Conservation (phyloP, 2,113 vertebrate genomes). For the Lepus timidus region DNA sequence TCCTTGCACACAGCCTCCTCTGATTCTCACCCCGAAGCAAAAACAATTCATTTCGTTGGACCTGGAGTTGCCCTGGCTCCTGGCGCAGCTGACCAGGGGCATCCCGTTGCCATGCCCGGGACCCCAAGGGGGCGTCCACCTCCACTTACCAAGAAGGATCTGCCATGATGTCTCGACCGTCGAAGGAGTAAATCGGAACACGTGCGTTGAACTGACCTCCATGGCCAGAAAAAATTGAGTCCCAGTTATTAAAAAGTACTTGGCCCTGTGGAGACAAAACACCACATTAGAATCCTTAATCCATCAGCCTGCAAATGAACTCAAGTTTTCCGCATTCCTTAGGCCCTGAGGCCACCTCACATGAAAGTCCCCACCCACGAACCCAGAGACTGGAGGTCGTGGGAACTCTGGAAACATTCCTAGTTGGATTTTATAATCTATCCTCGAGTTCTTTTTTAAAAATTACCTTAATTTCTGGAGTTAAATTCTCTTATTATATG, state of each 20-base stretch:
- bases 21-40: neutral
- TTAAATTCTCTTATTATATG: neutral
- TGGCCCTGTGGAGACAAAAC: slow-evolving; percentile 91
- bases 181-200: slow-evolving; percentile 96
- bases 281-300: slow-evolving; percentile 23
- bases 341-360: neutral
- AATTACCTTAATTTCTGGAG: neutral
- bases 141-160: slow-evolving; percentile 95
- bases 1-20: neutral
- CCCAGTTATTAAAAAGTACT: slow-evolving; percentile 94
- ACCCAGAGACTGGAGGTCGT: neutral
- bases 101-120: too few species aligned
- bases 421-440: neutral
- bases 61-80: neutral
- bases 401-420: neutral
- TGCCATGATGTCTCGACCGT: slow-evolving; percentile 94
- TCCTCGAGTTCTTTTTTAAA: neutral
- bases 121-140: neutral
- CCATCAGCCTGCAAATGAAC: neutral
- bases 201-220: slow-evolving; percentile 89
- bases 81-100: too few species aligned
- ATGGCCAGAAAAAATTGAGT: slow-evolving; percentile 92
- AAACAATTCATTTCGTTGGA: neutral
- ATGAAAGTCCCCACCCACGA: neutral
- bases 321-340: neutral